Percentiles rank a stretch among this genome's conserved stretches.
These are phyloP conservation scores for Sardina pilchardus DNA, from an alignment of 2,113 vertebrate genomes.

Conservation along the genomic window DNA sequence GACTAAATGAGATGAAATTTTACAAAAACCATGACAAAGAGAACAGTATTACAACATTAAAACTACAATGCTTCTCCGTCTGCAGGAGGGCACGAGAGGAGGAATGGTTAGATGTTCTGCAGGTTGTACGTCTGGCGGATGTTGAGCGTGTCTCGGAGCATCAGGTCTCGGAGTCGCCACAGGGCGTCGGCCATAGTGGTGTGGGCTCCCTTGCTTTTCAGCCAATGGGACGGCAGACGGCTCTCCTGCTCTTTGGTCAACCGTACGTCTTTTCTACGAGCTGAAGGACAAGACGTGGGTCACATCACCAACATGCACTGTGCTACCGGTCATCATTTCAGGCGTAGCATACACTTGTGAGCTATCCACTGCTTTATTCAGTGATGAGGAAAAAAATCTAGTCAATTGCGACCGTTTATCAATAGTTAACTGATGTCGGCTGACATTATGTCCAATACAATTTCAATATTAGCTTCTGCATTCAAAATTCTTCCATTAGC, in stretches of 20 bases:
- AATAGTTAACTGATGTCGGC: neutral
- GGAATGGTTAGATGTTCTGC: conserved; percentile 77
- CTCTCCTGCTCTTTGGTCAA: conserved; percentile 97
- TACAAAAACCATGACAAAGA: conserved; percentile 39
- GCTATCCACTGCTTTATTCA: neutral
- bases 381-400: too few species aligned
- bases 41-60: conserved; percentile 57
- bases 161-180: conserved; percentile 95
- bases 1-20: conserved; percentile 48
- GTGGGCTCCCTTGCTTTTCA: conserved; percentile 97
- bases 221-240: conserved; percentile 92
- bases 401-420: neutral
- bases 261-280: conserved; percentile 88
- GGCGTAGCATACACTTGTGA: neutral
- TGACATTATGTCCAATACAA: neutral
- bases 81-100: conserved; percentile 55
- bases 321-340: neutral
- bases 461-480: neutral
- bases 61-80: conserved; percentile 54
- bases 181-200: conserved; percentile 96
- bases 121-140: conserved; percentile 90
- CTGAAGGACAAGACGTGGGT: conserved; percentile 59
- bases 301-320: neutral
- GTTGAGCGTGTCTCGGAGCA: conserved; percentile 94
- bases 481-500: neutral